Conservation (phyloP, 2,113 vertebrate genomes). For the Athene cunicularia region DNA sequence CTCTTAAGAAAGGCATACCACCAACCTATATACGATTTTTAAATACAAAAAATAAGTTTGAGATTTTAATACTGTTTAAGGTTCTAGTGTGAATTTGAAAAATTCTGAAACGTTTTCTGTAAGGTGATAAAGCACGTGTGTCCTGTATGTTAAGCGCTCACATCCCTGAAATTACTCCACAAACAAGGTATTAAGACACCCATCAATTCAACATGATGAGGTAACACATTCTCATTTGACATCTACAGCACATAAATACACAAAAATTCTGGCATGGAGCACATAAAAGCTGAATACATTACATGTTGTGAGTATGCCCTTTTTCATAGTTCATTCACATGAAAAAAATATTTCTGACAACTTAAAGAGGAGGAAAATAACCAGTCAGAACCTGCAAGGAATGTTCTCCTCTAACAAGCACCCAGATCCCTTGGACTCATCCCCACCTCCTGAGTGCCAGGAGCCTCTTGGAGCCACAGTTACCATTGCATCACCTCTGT, state of each 20-base stretch:
- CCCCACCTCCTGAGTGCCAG: fast-evolving
- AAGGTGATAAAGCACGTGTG: not conserved
- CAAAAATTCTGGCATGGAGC: not conserved
- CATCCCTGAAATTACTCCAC: not conserved
- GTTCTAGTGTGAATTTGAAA: not conserved
- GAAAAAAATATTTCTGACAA: not conserved
- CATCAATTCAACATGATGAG: not conserved
- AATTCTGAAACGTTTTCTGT: not conserved
- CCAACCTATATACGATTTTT: not conserved
- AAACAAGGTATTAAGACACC: not conserved
- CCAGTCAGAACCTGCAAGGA: not conserved
- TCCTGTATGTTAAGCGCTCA: not conserved
- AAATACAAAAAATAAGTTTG: not conserved
- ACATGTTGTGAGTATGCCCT: not conserved
- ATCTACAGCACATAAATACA: not conserved
- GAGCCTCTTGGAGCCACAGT: not conserved
- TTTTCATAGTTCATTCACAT: not conserved
- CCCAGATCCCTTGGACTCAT: too few relatives aligned
- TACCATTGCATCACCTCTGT: not conserved
- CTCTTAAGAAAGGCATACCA: not conserved
- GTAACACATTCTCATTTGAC: not conserved
- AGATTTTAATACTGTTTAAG: not conserved
- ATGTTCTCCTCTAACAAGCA: too few relatives aligned
- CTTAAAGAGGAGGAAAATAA: not conserved
- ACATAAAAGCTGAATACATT: not conserved